These are phyloP conservation scores for Cantharis lateralis DNA, from an alignment of 2,888 invertebrate genomes.

Conservation along the genomic window DNA sequence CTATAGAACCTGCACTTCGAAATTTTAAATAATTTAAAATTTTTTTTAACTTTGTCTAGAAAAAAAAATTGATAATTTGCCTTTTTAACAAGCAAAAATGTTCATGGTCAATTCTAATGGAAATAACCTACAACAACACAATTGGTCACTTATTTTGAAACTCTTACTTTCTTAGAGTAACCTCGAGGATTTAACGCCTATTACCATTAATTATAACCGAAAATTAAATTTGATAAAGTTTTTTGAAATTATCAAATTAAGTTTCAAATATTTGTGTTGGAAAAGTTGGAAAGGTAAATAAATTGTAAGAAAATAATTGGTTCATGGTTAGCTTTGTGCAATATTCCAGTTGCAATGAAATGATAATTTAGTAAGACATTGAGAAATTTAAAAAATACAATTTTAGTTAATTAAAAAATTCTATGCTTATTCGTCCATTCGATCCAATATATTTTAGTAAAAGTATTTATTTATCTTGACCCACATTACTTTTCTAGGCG, in stretches of 20 bases:
- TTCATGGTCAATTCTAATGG: background rate
- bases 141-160: background rate
- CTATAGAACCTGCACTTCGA: no score
- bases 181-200: background rate
- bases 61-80: no score
- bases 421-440: background rate
- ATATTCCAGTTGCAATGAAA: background rate
- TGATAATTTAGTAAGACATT: background rate
- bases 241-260: background rate
- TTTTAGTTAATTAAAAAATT: background rate
- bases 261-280: background rate
- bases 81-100: background rate
- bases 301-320: background rate
- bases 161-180: background rate
- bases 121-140: background rate
- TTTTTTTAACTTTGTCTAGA: no score
- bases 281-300: background rate
- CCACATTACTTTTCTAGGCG: conserved; percentile 58
- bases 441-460: background rate
- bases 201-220: background rate
- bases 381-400: background rate
- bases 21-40: no score
- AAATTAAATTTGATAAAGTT: background rate
- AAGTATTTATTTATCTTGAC: conserved; percentile 35
- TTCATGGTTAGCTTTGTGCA: background rate